phyloP scores from a whole-genome alignment of 92 coral and sea anemone species.

The Umimayanthus kanabou region DNA sequence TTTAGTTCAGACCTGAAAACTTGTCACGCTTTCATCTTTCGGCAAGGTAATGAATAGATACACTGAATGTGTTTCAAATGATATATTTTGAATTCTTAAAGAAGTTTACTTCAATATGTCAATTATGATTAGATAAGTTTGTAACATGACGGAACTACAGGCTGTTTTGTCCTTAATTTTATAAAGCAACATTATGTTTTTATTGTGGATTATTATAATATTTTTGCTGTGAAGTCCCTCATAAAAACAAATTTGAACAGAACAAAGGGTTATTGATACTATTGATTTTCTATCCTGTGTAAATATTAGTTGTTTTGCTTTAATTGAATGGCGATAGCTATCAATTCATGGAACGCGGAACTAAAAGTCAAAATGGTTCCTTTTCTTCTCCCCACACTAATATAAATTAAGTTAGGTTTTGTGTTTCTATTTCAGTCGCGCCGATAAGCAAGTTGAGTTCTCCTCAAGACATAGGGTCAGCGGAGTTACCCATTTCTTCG shows the following conservation, averaged over 20 bases:
- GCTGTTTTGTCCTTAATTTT: no score
- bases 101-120: not conserved
- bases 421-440: not conserved
- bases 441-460: not conserved
- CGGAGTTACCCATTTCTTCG: not conserved
- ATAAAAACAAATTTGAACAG: not conserved
- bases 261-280: not conserved
- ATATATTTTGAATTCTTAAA: not conserved
- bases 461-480: not conserved
- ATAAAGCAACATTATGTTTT: not conserved
- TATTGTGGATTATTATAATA: no score
- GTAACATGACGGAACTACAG: not conserved
- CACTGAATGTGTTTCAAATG: not conserved
- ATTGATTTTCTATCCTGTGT: not conserved
- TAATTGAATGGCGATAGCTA: not conserved
- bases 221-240: not conserved
- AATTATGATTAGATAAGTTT: not conserved
- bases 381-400: not conserved
- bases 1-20: not conserved
- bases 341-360: not conserved
- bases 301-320: not conserved
- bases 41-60: constrained; percentile 5
- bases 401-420: not conserved
- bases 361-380: not conserved
- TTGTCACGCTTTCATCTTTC: not conserved